Base-by-base conservation (phyloP, 2,113 vertebrate species). In the Pachypanchax playfairii region DNA sequence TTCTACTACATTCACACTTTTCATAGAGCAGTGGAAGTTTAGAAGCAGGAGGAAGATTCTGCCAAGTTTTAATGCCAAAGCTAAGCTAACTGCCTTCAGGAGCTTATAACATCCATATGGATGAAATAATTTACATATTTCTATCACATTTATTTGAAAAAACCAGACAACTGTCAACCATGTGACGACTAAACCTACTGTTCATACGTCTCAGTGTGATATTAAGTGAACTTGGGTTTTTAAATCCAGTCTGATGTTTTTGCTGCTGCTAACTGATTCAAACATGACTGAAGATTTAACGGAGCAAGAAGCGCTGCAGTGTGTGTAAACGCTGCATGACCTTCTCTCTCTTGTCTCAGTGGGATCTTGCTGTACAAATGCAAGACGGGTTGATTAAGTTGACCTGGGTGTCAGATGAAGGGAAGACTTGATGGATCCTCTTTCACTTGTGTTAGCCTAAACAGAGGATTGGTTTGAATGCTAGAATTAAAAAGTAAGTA, bases 301-400 rank as follows among this genome's bases (percentile, higher is more conserved):
- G 12, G 47, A 59, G 49, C n/a, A 26, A 17, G 61, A 47, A 47
- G 35, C 2, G 31, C 47, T 63, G 13, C 46, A 39, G 22, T 18
- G 39, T 51, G 62, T 66, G 66, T 56, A 65, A 70, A 75, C 41
- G 71, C 75, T 69, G 56, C 39, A 1, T 79, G 82, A 85, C 82
- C 79, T 85, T 83, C 65, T 70, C 52, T 51, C 43, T 35, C 4
- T 41, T 11, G 4, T 64, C 72, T 64, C 71, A 26, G 62, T 3
- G 26, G 77, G 64, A 57, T 60, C 67, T 36, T 10, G 58, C 67
- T 73, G 80, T 75, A 59, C 64, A 83, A 87, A 85, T 61, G 73
- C 65, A 80, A 72, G 57, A 46, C 49, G 28, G 67, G 56, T 71
- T 83, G 82, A 85, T 87, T 75, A 73, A 75, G 65, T 85, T 81